Evolutionary conservation across 1,140 invertebrate species (phyloP), one percentile per base, ranked within the genome.

Genomic region (Dryas iulia): DNA sequence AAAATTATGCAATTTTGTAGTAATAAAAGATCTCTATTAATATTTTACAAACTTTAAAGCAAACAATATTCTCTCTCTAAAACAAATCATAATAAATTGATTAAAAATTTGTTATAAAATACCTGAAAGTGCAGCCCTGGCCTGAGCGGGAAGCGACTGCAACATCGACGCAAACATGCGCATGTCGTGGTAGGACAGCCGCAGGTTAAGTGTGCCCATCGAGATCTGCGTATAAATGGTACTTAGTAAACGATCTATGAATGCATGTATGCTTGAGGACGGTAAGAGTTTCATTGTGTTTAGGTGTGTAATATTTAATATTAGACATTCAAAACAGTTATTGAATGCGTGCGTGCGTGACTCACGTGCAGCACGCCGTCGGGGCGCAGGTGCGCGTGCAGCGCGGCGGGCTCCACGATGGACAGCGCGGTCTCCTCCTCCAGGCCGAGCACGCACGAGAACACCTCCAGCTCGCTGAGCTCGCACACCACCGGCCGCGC

Each of bases 341-440:
- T 3, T 39, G 11, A 8, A 24, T 58, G 53, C 6, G 53, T 35
- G 31, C 5, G 35, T 52, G 24, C 14, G 52, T 10, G 10, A 23
- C 39, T 30, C 10, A 89, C 90, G 71, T 93, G 92, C 21, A 95
- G 76, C 60, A 92, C 68, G 52, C 30, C 30, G 70, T 78, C 76
- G 11, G 64, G 60, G 60, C 69, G 62, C 57, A 92, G 79, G 68
- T 96, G 95, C 26, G 96, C 93, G 79, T 95, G 96, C 12, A 98
- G 91, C 5, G 95, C 97, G 52, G 97, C 96, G 0, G 98, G 98
- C 91, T 99, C 98, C 54, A 99, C 96, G 72, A 99, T 99, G n/a
- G 98, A 98, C 4, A 99, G 92, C 1, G 98, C 97, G 0, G 98
- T 99, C 82, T 98, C 97, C 66, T 98, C 96, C 92, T 99, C 98